phyloP scores from a whole-genome alignment of 1,140 invertebrate species.

The Aphelenchoides fujianensis region DNA sequence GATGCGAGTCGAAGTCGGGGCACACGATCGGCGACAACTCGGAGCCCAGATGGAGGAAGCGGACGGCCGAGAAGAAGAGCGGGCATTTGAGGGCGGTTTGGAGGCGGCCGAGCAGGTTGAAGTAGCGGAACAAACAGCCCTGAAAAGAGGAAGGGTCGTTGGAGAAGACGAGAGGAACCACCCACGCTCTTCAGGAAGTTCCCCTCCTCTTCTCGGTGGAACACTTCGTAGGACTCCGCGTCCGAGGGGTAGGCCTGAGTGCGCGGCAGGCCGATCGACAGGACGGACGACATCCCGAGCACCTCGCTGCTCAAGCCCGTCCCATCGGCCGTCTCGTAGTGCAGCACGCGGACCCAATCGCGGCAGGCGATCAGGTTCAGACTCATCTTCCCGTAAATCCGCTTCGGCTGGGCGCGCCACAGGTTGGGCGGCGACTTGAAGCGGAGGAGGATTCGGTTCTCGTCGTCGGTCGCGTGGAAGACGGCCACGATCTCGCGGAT shows the following conservation, averaged over 20 bases:
- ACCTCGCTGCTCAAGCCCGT: background rate
- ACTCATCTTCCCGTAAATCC: background rate
- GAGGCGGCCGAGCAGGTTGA: background rate
- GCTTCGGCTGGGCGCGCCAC: constrained; percentile 8
- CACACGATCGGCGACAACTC: background rate
- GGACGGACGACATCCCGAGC: background rate
- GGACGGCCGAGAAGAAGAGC: constrained; percentile 9
- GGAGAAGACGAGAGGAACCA: background rate
- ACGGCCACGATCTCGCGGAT: constrained; percentile 1
- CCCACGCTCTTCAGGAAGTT: constrained; percentile 1
- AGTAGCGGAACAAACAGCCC: background rate
- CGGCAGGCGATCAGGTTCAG: constrained; percentile 13
- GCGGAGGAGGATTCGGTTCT: background rate
- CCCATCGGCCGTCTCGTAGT: background rate
- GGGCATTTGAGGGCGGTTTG: background rate
- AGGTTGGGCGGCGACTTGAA: constrained; percentile 2
- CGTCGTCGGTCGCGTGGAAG: background rate
- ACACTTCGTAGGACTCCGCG: background rate
- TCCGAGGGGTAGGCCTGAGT: background rate
- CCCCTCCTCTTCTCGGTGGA: background rate
- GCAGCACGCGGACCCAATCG: constrained; percentile 11
- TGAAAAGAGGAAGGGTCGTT: background rate
- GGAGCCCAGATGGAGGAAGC: background rate
- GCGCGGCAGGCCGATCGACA: constrained; percentile 1
- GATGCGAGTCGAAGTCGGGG: background rate